A percentile compares a stretch with the other conserved stretches of the same genome.
Conservation (phyloP, 2,888 invertebrate species). For the Branchinecta sandiegonensis region DNA sequence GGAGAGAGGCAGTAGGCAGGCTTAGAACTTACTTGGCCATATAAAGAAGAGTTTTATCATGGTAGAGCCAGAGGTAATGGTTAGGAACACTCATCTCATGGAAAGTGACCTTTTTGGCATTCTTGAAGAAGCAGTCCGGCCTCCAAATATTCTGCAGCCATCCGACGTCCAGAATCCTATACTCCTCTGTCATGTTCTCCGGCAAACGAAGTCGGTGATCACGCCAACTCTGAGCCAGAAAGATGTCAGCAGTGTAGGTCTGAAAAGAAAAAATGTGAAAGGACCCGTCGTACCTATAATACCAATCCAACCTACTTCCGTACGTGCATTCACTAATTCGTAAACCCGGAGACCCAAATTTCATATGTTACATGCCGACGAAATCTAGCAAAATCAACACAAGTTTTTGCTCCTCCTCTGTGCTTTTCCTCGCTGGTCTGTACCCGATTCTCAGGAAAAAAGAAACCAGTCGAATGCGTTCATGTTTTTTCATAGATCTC, state of each 20-base stretch:
- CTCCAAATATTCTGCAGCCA: slow-evolving; percentile 84
- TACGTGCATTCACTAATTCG: no score
- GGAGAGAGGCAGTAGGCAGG: no score
- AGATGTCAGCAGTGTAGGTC: slow-evolving; percentile 87
- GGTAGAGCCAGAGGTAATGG: slow-evolving; percentile 79
- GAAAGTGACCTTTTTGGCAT: slow-evolving; percentile 79
- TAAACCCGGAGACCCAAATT: no score
- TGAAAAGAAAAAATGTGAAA: slow-evolving; percentile 35
- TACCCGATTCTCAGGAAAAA: no score
- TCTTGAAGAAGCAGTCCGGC: slow-evolving; percentile 85
- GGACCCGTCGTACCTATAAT: no score
- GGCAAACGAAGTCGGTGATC: slow-evolving; percentile 73
- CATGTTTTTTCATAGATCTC: no score
- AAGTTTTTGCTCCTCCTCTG: no score
- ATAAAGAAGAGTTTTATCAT: slow-evolving; percentile 76
- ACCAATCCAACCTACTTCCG: no score
- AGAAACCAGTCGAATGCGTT: no score
- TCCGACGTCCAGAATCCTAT: slow-evolving; percentile 71
- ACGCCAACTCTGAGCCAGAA: slow-evolving; percentile 81
- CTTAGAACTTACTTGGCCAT: slow-evolving; percentile 64
- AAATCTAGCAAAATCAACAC: no score
- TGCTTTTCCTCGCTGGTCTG: no score
- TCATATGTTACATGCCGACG: no score
- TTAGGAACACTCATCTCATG: slow-evolving; percentile 91
- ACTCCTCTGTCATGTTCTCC: slow-evolving; percentile 87